Base-by-base conservation (phyloP, 2,888 invertebrate species). In the Apotomis betuletana region DNA sequence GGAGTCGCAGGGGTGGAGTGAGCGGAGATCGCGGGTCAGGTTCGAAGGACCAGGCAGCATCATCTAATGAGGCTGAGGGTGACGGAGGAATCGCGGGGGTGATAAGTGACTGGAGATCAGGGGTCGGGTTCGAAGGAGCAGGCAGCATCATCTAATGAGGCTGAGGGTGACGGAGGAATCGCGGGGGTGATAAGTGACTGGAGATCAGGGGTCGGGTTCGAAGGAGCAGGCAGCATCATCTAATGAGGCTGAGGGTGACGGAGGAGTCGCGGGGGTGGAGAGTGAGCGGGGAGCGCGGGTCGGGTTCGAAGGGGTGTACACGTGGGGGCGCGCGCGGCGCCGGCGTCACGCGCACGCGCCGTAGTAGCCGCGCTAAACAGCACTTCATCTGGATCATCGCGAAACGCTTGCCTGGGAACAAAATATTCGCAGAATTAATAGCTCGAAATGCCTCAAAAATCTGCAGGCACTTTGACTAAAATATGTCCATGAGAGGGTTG, bases 381-480 rank as follows among this genome's bases (percentile, higher is more conserved):
- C 89, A 88, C 77, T 93, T 93, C 92, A 92, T 92, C 77, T 93
- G 92, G 74, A 92, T 90, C 78, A 88, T 79, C 0, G 92, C 92
- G 82, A 93, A 93, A 46, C 92, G 85, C 78, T 92, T 92, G 51
- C 92, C 92, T 92, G 85, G 0, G 76, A 75, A 74, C 61, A 67
- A 54, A 69, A 41, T 41, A 41, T 49, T 49, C 27, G 27, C 2
- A 27, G 2, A 2, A 27, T 27, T 49, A 49, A 49, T 49, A 49
- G 10, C 10, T 10, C 3, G 27, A 27, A 27, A 27, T 27, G 2
- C 27, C 27, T 27, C 27, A 27, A 27, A 1, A 27, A 27, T 27
- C 27, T 27, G 27, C 27, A 27, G 27, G 27, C 27, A 1, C 27
- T 27, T 1, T 27, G 27, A 27, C 2, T 27, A 27, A 27, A 27